Percentiles rank a stretch among this genome's conserved stretches.
These are phyloP conservation scores for Cynoglossus semilaevis DNA, from an alignment of 2,113 vertebrate species.

Conservation along the genomic window DNA sequence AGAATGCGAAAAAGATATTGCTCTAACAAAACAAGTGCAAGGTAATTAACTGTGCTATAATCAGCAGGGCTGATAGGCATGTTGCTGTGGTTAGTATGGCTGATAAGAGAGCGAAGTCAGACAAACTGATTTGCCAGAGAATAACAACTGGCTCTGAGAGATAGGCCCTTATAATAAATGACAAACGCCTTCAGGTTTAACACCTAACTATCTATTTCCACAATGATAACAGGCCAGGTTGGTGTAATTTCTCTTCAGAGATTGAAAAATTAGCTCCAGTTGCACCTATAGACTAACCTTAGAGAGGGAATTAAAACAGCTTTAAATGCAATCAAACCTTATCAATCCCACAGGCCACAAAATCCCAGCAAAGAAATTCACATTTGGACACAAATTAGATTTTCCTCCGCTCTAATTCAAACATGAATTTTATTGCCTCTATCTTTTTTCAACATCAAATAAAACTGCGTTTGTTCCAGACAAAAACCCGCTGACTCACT, in stretches of 20 bases:
- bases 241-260: slow-evolving; percentile 20
- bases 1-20: too few species aligned
- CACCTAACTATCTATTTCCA: slow-evolving; percentile 32
- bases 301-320: slow-evolving; percentile 2
- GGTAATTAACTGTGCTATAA: not conserved
- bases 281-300: slow-evolving; percentile 17
- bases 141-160: slow-evolving; percentile 16
- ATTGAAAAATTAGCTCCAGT: slow-evolving; percentile 22
- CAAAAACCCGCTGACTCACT: not conserved
- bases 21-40: too few species aligned
- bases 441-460: not conserved
- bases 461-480: not conserved
- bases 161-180: slow-evolving; percentile 16
- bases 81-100: not conserved
- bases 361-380: not conserved
- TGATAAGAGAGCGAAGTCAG: slow-evolving; percentile 10
- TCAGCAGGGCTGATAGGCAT: not conserved
- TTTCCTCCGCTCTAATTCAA: not conserved
- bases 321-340: slow-evolving; percentile 13
- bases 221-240: slow-evolving; percentile 35
- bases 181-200: slow-evolving; percentile 11
- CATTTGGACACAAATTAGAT: not conserved
- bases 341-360: not conserved
- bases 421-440: not conserved
- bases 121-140: slow-evolving; percentile 24